Evolutionary conservation across 1,140 invertebrate genomes (phyloP).

Genomic region (Leucophenga varia): DNA sequence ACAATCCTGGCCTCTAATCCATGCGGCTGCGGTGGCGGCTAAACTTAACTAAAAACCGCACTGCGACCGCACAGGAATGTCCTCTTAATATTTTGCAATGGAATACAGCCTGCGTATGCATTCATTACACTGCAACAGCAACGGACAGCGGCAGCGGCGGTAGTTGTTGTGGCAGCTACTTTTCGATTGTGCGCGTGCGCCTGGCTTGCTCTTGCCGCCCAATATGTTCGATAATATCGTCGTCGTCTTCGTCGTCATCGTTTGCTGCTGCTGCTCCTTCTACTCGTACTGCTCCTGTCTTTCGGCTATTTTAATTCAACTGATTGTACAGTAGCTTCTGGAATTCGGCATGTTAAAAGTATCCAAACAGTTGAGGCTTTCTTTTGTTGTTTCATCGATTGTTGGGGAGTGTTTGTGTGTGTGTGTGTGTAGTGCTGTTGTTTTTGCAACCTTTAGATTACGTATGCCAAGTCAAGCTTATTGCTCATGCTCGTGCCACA

Average conservation of each 20-base stretch:
- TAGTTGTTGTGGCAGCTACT: too few species aligned
- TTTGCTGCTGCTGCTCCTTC: neutral
- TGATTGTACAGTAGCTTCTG: constrained; percentile 55
- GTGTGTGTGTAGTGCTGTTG: neutral
- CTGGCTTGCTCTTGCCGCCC: too few species aligned
- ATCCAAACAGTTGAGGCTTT: constrained; percentile 16
- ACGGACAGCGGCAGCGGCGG: too few species aligned
- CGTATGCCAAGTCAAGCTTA: too few species aligned
- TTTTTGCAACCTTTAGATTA: neutral
- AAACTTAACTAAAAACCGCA: too few species aligned
- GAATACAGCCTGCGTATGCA: too few species aligned
- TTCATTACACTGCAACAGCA: too few species aligned
- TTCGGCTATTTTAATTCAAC: constrained; percentile 51
- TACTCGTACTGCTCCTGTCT: constrained; percentile 12
- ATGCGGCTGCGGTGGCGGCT: too few species aligned
- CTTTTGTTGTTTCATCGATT: constrained; percentile 1
- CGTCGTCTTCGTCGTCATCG: constrained; percentile 11
- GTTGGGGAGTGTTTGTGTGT: constrained; percentile 20
- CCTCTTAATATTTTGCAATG: constrained; percentile 44
- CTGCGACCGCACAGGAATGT: constrained; percentile 42
- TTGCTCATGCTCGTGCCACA: constrained; percentile 1
- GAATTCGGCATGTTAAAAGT: constrained; percentile 47
- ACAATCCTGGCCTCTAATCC: too few species aligned
- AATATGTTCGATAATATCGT: constrained; percentile 51
- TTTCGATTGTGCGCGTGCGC: too few species aligned